phyloP scores from a whole-genome alignment of 2,113 vertebrate species.

The Pteropus alecto region DNA sequence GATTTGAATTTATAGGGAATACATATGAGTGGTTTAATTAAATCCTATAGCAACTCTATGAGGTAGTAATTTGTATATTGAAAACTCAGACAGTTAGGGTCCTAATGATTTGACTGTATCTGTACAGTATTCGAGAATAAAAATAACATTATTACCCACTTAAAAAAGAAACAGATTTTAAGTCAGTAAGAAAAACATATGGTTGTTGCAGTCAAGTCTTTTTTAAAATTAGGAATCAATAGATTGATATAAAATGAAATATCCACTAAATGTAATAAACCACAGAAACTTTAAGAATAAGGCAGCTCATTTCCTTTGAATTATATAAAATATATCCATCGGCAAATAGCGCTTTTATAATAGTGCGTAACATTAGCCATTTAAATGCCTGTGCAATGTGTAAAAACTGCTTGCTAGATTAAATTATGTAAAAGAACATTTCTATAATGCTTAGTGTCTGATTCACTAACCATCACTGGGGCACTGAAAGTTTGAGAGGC shows the following conservation, averaged over 20 bases:
- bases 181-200: slow-evolving; percentile 11
- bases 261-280: background rate
- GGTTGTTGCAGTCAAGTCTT: background rate
- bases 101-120: background rate
- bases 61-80: background rate
- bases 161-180: background rate
- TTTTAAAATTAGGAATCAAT: slow-evolving; percentile 30
- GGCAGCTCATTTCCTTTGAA: slow-evolving; percentile 43
- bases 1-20: background rate
- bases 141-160: background rate
- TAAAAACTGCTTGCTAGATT: slow-evolving; percentile 66
- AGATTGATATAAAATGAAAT: slow-evolving; percentile 55
- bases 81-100: background rate
- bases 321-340: slow-evolving; percentile 50
- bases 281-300: slow-evolving; percentile 44
- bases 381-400: slow-evolving; percentile 39
- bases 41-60: background rate
- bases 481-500: slow-evolving; percentile 55
- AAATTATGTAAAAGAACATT: slow-evolving; percentile 61
- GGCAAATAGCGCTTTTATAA: slow-evolving; percentile 52
- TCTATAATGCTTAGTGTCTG: slow-evolving; percentile 53
- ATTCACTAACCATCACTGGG: slow-evolving; percentile 43
- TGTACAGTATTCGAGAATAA: background rate
- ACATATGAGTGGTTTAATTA: background rate
- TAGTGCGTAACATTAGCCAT: background rate